A percentile compares a stretch with the other conserved stretches of the same genome.
Evolutionary conservation across 2,797 vertebrate species (phyloP).

Genomic region (Muraenolepis orangiensis): DNA sequence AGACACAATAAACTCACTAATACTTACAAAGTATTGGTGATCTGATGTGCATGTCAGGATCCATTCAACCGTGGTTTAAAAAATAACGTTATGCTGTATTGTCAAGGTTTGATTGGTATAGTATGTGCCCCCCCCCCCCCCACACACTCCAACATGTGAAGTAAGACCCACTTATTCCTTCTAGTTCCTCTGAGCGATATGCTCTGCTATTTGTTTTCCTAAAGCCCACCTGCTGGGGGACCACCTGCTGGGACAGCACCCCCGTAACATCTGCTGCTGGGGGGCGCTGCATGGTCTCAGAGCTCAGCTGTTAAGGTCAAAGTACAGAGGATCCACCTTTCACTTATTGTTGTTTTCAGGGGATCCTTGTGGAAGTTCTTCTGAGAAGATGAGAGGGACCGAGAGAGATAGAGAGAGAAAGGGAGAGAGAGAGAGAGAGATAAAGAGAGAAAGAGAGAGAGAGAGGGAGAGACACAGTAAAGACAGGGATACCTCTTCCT

Average conservation of each 20-base stretch:
- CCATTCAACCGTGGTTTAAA: no score
- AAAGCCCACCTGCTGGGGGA: slow-evolving; percentile 37
- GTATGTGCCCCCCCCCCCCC: background rate
- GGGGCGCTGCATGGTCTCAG: slow-evolving; percentile 33
- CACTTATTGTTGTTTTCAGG: slow-evolving; percentile 49
- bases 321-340: slow-evolving; percentile 50
- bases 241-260: slow-evolving; percentile 35
- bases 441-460: background rate
- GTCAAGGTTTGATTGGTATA: background rate
- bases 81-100: no score
- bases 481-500: background rate
- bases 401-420: background rate
- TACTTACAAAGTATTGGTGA: background rate
- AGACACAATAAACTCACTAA: background rate
- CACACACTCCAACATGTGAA: background rate
- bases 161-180: background rate
- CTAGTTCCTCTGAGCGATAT: background rate
- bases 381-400: slow-evolving; percentile 29
- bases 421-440: slow-evolving; percentile 20
- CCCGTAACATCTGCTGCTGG: background rate
- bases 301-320: slow-evolving; percentile 36
- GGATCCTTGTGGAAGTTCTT: slow-evolving; percentile 29
- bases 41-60: background rate
- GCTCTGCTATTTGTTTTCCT: slow-evolving; percentile 2
- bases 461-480: slow-evolving; percentile 11